Conservation (phyloP, 2,113 vertebrate genomes). For the Hipposideros armiger region DNA sequence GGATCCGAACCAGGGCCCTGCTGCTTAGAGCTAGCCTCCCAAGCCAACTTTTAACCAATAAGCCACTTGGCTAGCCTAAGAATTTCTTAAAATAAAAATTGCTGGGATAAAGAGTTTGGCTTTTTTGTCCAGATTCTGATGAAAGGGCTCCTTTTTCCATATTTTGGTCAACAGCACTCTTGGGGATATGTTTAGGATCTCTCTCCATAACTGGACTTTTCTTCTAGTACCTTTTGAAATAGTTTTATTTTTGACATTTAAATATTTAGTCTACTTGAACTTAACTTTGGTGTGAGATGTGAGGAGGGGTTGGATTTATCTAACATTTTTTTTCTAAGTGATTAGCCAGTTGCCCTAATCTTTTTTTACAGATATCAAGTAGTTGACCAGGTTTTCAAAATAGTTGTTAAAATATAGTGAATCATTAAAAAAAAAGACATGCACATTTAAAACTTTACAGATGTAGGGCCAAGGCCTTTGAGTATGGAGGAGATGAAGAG, state of each 20-base stretch:
- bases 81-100: constrained; percentile 29
- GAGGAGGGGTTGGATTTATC: neutral
- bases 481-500: neutral
- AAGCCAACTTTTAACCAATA: too few relatives aligned
- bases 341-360: neutral
- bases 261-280: neutral
- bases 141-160: neutral
- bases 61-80: neutral
- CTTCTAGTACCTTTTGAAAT: neutral
- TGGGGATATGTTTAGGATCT: neutral
- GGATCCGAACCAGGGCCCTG: too few relatives aligned
- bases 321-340: neutral
- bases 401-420: neutral
- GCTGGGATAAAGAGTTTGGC: neutral
- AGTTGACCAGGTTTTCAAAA: neutral
- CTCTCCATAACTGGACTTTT: neutral
- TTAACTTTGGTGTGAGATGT: constrained; percentile 46
- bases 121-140: neutral
- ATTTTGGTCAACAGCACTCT: neutral
- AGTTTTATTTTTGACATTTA: neutral
- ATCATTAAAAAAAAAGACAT: neutral
- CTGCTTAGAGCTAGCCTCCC: too few relatives aligned
- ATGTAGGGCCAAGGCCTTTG: neutral
- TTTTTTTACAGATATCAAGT: neutral
- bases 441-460: neutral